phyloP scores from a whole-genome alignment of 2,797 vertebrate species.

The Remorina albescens region DNA sequence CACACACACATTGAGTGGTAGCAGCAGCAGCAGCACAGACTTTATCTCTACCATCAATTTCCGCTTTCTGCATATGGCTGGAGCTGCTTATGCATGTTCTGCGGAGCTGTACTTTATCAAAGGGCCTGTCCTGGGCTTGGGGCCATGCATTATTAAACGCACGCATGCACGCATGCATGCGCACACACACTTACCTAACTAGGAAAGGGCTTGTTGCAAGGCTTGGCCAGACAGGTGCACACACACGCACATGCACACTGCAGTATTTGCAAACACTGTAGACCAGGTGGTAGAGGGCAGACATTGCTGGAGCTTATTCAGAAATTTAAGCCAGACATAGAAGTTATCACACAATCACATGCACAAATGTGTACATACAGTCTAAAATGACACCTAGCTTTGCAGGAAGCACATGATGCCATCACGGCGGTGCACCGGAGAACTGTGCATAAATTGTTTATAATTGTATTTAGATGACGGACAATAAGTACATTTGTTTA shows the following conservation, averaged over 20 bases:
- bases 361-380: slow-evolving; percentile 28
- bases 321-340: slow-evolving; percentile 50
- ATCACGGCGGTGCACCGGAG: slow-evolving; percentile 11
- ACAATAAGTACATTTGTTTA: slow-evolving; percentile 12
- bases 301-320: slow-evolving; percentile 44
- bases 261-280: slow-evolving; percentile 54
- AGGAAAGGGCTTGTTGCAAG: slow-evolving; percentile 68
- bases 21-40: slow-evolving; percentile 69
- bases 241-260: slow-evolving; percentile 39
- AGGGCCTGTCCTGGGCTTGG: slow-evolving; percentile 82
- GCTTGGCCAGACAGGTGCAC: slow-evolving; percentile 70
- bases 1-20: slow-evolving; percentile 49
- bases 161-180: slow-evolving; percentile 62
- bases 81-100: slow-evolving; percentile 87
- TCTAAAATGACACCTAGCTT: slow-evolving; percentile 19
- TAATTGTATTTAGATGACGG: neutral
- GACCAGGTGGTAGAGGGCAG: slow-evolving; percentile 62
- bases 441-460: slow-evolving; percentile 14
- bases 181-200: slow-evolving; percentile 57
- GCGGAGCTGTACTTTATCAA: slow-evolving; percentile 87
- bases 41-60: slow-evolving; percentile 89
- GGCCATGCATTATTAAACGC: slow-evolving; percentile 89
- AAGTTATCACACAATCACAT: slow-evolving; percentile 26
- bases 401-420: slow-evolving; percentile 2
- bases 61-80: slow-evolving; percentile 86